Evolutionary conservation across 2,113 vertebrate species (phyloP).

Genomic region (Phainopepla nitens): DNA sequence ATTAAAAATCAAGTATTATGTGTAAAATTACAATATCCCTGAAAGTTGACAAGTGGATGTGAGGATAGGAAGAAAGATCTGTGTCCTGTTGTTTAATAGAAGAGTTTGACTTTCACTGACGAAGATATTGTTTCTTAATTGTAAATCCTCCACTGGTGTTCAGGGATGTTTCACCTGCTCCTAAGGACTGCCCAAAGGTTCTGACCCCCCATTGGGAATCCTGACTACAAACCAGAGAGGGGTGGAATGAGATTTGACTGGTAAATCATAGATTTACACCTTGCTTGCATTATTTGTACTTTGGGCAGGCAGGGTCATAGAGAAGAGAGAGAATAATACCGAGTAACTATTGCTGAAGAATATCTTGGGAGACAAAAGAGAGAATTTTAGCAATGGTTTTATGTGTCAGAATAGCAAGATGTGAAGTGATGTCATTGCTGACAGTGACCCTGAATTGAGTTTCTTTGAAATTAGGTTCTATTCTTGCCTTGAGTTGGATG

Average conservation of each 20-base stretch:
- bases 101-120: background rate
- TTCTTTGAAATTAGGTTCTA: background rate
- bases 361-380: background rate
- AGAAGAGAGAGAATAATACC: background rate
- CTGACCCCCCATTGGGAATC: background rate
- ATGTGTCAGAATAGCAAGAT: background rate
- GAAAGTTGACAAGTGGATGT: background rate
- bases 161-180: background rate
- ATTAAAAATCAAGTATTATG: background rate
- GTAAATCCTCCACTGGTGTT: background rate
- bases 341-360: background rate
- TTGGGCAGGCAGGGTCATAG: background rate
- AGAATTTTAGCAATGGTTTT: background rate
- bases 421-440: background rate
- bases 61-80: background rate
- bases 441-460: background rate
- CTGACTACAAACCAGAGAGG: background rate
- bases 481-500: background rate
- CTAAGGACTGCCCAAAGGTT: background rate
- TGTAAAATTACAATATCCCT: background rate
- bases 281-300: background rate
- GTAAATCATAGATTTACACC: background rate
- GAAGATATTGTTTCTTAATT: background rate
- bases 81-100: background rate
- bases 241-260: background rate